phyloP scores from a whole-genome alignment of 2,113 vertebrate genomes.

The Oxygymnocypris stewartii region DNA sequence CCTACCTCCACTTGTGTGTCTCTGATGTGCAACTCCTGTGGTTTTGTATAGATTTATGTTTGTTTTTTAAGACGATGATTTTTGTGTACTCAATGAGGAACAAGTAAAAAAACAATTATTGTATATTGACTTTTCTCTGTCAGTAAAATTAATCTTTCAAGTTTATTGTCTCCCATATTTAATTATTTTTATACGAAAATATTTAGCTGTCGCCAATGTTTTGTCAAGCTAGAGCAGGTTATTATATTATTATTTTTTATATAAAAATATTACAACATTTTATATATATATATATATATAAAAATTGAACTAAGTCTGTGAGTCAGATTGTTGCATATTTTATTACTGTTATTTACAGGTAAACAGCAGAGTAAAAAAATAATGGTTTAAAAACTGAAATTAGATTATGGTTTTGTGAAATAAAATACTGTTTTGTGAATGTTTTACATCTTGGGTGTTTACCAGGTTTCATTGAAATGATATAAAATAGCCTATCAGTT shows the following conservation, averaged over 20 bases:
- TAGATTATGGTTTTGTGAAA: background rate
- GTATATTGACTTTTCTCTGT: slow-evolving; percentile 14
- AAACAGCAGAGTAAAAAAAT: background rate
- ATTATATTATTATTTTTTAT: background rate
- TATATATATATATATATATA: background rate
- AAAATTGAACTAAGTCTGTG: background rate
- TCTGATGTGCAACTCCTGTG: background rate
- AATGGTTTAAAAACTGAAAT: background rate
- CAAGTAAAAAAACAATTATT: background rate
- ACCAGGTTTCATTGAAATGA: background rate
- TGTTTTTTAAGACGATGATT: background rate
- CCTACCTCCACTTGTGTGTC: slow-evolving; percentile 35
- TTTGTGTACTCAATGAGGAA: background rate
- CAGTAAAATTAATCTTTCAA: slow-evolving; percentile 6
- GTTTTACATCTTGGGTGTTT: background rate
- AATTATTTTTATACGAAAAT: background rate
- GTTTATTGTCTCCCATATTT: background rate
- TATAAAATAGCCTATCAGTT: background rate
- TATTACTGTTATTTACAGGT: background rate
- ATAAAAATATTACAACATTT: background rate
- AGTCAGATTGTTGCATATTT: background rate
- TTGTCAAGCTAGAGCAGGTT: background rate
- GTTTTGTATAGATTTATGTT: slow-evolving; percentile 5
- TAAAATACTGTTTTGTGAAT: background rate
- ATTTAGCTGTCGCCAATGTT: background rate